These are phyloP conservation scores for Leucoraja ocellata DNA, from an alignment of 2,797 vertebrate genomes.

Conservation along the genomic window DNA sequence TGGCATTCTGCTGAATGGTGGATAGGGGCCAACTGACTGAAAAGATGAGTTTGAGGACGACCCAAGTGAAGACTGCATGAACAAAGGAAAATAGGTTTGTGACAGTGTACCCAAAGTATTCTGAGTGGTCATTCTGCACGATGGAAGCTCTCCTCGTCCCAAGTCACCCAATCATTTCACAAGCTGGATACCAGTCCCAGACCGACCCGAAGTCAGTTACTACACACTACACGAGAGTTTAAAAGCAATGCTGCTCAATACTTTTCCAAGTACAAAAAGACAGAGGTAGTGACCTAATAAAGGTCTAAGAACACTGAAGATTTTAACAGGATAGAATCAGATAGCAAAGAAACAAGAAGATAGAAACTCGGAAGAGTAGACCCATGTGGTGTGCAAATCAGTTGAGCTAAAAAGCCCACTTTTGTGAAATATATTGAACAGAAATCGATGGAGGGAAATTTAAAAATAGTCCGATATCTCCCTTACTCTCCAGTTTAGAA, in stretches of 20 bases:
- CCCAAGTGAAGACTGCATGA: conserved; percentile 79
- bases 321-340: not conserved
- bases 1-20: conserved; percentile 76
- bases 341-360: not conserved
- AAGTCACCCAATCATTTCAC: not conserved
- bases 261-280: not conserved
- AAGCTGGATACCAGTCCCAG: too few relatives aligned
- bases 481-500: too few relatives aligned
- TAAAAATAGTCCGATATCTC: not conserved
- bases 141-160: not conserved
- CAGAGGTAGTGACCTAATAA: not conserved
- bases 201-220: not conserved
- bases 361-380: not conserved
- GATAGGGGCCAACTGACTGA: conserved; percentile 77
- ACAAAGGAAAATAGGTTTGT: not conserved
- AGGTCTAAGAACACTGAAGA: not conserved
- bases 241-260: not conserved
- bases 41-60: conserved; percentile 70
- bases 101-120: not conserved
- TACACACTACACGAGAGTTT: not conserved
- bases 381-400: not conserved
- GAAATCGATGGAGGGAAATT: not conserved
- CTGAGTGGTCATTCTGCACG: not conserved
- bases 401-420: not conserved
- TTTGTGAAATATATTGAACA: not conserved